Base-by-base conservation (phyloP, 2,797 vertebrate species). In the Adrianichthys oophorus region DNA sequence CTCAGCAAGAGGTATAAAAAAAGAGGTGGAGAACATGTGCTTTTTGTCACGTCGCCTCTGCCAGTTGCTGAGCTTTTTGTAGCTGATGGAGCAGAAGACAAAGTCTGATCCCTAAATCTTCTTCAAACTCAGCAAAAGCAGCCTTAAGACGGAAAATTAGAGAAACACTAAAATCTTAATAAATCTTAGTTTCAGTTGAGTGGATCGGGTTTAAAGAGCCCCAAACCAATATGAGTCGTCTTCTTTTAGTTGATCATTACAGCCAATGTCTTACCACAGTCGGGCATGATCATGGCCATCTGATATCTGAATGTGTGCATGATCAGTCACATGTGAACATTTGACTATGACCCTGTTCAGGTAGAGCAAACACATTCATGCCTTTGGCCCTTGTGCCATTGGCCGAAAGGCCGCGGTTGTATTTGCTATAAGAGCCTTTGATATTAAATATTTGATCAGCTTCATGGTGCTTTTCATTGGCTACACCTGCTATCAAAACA, bases 311-410 rank as follows among this genome's bases (percentile, higher is more conserved):
- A 18, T 47, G n/a, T 50, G 49, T 17, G 15, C 41, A 49, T 54
- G 57, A 24, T 49, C 41, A 44, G 29, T 41, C 47, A 46, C 64
- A 47, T 75, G 70, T 76, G 64, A 75, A 51, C 65, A 65, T 83
- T 85, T 85, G 75, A 85, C 83, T 87, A 78, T 83, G 70, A 77
- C 69, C 75, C 70, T 42, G 76, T 71, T 69, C 77, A 74, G 49
- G 16, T 5, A 65, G 29, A 78, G 56, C 68, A 84, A 86, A 84
- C 78, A 83, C 17, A 72, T 48, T 61, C 51, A 43, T 48, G 21
- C n/a, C 40, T 48, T 43, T 29, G 37, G 44, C 80, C 72, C 18
- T 24, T 4, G 56, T 51, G 49, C 50, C 41, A 12, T 72, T 53
- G 57, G 24, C 48, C 48, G 15, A 56, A 32, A 62, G 65, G 56